Base-by-base conservation (phyloP, 2,113 vertebrate species). In the Platycercus adscitus region DNA sequence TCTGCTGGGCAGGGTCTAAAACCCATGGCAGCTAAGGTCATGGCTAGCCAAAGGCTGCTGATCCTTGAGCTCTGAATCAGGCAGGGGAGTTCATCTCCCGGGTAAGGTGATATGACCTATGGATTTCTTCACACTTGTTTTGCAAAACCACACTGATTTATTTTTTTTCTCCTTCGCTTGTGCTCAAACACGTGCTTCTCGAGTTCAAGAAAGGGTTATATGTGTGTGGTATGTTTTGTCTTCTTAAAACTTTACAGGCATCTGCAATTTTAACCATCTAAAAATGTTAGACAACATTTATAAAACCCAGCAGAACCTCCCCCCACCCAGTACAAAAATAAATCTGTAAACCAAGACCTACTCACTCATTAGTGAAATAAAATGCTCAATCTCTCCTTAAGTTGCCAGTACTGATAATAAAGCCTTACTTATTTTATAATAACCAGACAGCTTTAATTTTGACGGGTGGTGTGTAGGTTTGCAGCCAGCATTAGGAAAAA, bases 61-160 rank as follows among this genome's bases (percentile, higher is more conserved):
- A 96, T 95, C 97, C 97, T 96, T 97, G 96, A 93, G 89, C 92
- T 49, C 79, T 89, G 88, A 50, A 72, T 88, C 86, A 81, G 87
- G 41, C 56, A 16, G 10, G 9, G 28, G 60, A 70, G 37, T 61
- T 95, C 19, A 70, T 82, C 63, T 95, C 63, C 76, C 1, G 5
- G 21, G 19, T 28, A 73, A 65, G 65, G 64, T 70, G 31, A 3
- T 52, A 31, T 9, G 65, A 72, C 61, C 69, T 89, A 8, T 68
- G 64, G 44, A 58, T 95, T 95, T 71, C 60, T 91, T 96, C 13
- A 63, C 13, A 2, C 37, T 72, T 72, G 21, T 89, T 82, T 86
- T 35, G 56, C 63, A 80, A 61, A 87, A 49, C 10, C 11, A 25
- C 63, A 58, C 14, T 2, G 0, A 8, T 43, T 37, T 80, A 6